Evolutionary conservation across 2,888 invertebrate species (phyloP).

Genomic region (Chirona hameri): DNA sequence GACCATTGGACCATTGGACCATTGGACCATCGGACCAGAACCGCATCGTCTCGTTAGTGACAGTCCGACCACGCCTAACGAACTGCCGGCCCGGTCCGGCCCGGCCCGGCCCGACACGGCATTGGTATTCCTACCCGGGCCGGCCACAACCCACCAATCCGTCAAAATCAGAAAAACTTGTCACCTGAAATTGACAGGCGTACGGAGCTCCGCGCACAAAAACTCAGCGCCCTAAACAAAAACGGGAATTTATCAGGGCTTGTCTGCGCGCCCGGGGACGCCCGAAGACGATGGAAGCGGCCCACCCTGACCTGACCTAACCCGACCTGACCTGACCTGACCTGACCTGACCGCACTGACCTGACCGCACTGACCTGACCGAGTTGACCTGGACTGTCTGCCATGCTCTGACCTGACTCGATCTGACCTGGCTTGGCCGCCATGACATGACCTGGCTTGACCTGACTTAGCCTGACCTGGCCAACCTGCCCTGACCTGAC

Average conservation of each 20-base stretch:
- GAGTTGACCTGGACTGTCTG: too few relatives aligned
- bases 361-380: too few relatives aligned
- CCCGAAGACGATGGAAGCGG: neutral
- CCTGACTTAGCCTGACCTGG: too few relatives aligned
- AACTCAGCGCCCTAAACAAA: neutral
- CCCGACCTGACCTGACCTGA: neutral
- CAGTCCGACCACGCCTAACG: neutral
- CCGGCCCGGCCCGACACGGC: neutral
- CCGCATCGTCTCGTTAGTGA: too few relatives aligned
- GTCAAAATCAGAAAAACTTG: slow-evolving; percentile 29
- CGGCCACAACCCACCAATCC: neutral
- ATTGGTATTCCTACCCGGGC: neutral
- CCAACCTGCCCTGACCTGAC: too few relatives aligned
- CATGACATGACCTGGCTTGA: too few relatives aligned
- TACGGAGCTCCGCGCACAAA: neutral
- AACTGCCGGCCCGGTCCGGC: neutral
- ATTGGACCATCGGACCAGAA: too few relatives aligned
- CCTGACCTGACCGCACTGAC: too few relatives aligned
- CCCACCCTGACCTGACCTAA: neutral
- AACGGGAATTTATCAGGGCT: neutral
- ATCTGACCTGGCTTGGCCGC: too few relatives aligned
- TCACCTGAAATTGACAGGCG: slow-evolving; percentile 28
- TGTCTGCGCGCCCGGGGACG: neutral
- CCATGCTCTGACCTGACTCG: too few relatives aligned
- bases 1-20: too few relatives aligned